Conservation (phyloP, 2,888 invertebrate genomes). For the Sclerodermus sp. region DNA sequence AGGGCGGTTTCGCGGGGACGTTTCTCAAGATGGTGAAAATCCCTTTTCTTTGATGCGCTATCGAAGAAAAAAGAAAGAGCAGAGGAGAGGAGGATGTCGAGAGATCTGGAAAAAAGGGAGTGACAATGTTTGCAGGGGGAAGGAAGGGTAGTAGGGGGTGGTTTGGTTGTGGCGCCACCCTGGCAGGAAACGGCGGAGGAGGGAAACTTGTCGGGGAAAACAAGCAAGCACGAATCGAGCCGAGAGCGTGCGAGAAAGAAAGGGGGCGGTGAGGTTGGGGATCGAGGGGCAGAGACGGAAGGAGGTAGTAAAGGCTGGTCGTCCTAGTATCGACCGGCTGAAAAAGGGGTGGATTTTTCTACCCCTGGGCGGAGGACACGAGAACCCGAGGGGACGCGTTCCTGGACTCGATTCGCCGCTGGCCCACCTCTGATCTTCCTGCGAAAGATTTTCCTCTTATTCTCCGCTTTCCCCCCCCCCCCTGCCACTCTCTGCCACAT, state of each 20-base stretch:
- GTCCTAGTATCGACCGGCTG: constrained; percentile 53
- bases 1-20: too few species aligned
- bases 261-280: constrained; percentile 3
- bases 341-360: constrained; percentile 54
- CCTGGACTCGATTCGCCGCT: constrained; percentile 25
- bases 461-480: too few species aligned
- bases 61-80: neutral
- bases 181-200: constrained; percentile 42
- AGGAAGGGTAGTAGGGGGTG: constrained; percentile 26
- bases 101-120: constrained; percentile 16
- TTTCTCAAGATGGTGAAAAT: too few species aligned
- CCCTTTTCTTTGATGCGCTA: too few species aligned
- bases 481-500: too few species aligned
- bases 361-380: constrained; percentile 36
- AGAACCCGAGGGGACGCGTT: constrained; percentile 26
- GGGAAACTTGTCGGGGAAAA: constrained; percentile 24
- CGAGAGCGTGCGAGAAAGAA: constrained; percentile 6
- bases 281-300: constrained; percentile 30
- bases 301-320: constrained; percentile 33
- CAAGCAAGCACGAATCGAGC: constrained; percentile 11
- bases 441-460: neutral
- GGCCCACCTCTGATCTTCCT: constrained; percentile 28
- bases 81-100: constrained; percentile 1
- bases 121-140: constrained; percentile 5
- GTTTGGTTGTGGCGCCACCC: constrained; percentile 51